A percentile compares a stretch with the other conserved stretches of the same genome.
Evolutionary conservation across 2,797 vertebrate species (phyloP).

Genomic region (Botia almorhae): DNA sequence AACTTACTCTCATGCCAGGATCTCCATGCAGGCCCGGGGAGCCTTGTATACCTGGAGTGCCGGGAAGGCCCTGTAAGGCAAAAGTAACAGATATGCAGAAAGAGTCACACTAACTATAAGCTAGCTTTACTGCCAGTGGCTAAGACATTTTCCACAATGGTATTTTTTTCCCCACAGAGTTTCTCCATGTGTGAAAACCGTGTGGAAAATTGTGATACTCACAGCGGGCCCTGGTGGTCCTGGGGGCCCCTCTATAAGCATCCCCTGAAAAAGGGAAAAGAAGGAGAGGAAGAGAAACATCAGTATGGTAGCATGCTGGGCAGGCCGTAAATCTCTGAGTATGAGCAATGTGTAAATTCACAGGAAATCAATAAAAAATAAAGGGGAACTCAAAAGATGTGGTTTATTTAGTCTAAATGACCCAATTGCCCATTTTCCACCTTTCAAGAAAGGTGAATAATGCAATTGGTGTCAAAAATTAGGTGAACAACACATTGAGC

Average conservation of each 20-base stretch:
- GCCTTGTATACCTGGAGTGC: constrained; percentile 90
- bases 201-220: constrained; percentile 78
- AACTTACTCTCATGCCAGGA: constrained; percentile 92
- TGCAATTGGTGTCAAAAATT: constrained; percentile 14
- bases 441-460: constrained; percentile 22
- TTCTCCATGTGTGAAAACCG: constrained; percentile 74
- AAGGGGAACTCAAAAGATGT: constrained; percentile 33
- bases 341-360: constrained; percentile 57
- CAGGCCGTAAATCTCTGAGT: constrained; percentile 51
- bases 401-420: constrained; percentile 8
- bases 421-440: constrained; percentile 24
- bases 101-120: constrained; percentile 55
- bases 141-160: constrained; percentile 74
- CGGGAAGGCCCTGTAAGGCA: constrained; percentile 86
- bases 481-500: neutral
- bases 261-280: constrained; percentile 80
- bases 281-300: constrained; percentile 57
- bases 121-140: constrained; percentile 62
- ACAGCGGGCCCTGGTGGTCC: constrained; percentile 91
- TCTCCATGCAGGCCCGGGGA: constrained; percentile 89
- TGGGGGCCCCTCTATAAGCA: constrained; percentile 95
- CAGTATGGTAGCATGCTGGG: constrained; percentile 71
- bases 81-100: constrained; percentile 6
- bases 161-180: constrained; percentile 71
- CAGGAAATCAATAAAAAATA: constrained; percentile 34